Conservation (phyloP, 2,113 vertebrate genomes). For the Muntiacus reevesi region DNA sequence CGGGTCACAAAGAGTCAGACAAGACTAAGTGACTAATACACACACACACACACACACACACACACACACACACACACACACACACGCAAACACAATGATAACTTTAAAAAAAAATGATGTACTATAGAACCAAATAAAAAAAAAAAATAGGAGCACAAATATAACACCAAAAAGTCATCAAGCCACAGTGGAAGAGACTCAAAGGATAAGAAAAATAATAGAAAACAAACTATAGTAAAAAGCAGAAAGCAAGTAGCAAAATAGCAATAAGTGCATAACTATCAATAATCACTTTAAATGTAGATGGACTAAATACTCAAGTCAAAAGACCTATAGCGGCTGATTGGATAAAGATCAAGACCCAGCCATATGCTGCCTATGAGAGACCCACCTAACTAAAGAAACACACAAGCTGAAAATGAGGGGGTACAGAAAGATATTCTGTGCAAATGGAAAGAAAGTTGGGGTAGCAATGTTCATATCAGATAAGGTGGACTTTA, state of each 20-base stretch:
- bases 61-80: too few relatives aligned
- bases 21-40: not conserved
- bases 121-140: not conserved
- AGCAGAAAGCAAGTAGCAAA: not conserved
- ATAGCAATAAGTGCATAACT: not conserved
- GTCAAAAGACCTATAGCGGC: not conserved
- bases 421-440: not conserved
- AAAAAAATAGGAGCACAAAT: not conserved
- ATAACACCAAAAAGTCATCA: not conserved
- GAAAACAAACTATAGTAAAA: not conserved
- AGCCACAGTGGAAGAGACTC: not conserved
- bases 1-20: not conserved
- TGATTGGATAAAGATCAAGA: not conserved
- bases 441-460: not conserved
- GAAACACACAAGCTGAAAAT: not conserved
- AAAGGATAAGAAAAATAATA: not conserved
- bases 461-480: not conserved
- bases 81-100: not conserved
- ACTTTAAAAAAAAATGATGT: not conserved
- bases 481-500: not conserved
- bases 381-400: not conserved
- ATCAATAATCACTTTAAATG: not conserved
- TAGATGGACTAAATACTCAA: not conserved
- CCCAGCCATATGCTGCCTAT: not conserved
- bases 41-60: not conserved